Evolutionary conservation across 2,113 vertebrate species (phyloP).

Genomic region (Psephotus haematonotus): DNA sequence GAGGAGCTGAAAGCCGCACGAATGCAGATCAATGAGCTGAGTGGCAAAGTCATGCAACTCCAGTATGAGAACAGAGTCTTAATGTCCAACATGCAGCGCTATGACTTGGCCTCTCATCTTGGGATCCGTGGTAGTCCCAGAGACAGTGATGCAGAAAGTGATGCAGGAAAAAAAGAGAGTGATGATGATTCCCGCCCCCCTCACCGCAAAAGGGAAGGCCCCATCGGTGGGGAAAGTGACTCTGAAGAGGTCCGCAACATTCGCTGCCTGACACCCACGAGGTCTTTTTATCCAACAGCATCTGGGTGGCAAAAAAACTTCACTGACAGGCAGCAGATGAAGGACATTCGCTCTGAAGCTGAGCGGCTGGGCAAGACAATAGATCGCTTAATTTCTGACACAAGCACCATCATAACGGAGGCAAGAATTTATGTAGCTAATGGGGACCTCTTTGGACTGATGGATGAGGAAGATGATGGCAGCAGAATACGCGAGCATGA

Average conservation of each 20-base stretch:
- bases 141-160: constrained; percentile 94
- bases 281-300: constrained; percentile 85
- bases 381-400: constrained; percentile 95
- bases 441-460: constrained; percentile 90
- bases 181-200: constrained; percentile 93
- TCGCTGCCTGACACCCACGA: constrained; percentile 92
- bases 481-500: constrained; percentile 95
- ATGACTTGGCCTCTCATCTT: constrained; percentile 95
- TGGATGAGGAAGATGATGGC: constrained; percentile 95
- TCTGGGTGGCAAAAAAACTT: constrained; percentile 90
- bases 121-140: constrained; percentile 92
- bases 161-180: constrained; percentile 90
- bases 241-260: constrained; percentile 95
- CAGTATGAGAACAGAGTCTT: constrained; percentile 98
- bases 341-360: constrained; percentile 95
- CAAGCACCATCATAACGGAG: constrained; percentile 96
- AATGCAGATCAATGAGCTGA: constrained; percentile 96
- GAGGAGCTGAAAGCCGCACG: constrained; percentile 95
- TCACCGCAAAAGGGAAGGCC: constrained; percentile 95
- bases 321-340: constrained; percentile 96
- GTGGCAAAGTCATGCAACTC: constrained; percentile 97
- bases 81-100: constrained; percentile 99
- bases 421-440: constrained; percentile 92
- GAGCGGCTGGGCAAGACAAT: constrained; percentile 96
- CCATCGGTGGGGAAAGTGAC: constrained; percentile 95